A percentile compares a stretch with the other conserved stretches of the same genome.
These are phyloP conservation scores for Chelonia mydas DNA, from an alignment of 2,797 vertebrate genomes.

Conservation along the genomic window DNA sequence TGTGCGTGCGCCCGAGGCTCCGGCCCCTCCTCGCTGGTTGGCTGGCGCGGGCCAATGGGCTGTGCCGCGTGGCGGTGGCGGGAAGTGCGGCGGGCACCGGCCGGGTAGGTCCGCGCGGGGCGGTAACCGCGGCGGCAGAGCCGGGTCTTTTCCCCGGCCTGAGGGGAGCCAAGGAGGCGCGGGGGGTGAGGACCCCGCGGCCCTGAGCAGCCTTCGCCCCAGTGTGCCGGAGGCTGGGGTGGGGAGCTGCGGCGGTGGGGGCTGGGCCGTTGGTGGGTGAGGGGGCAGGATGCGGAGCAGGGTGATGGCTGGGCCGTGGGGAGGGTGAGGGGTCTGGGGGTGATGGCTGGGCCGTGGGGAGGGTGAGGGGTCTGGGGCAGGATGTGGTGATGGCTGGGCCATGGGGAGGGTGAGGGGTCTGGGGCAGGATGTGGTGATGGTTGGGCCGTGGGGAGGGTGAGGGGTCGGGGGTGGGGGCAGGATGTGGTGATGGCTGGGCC, in stretches of 20 bases:
- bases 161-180: background rate
- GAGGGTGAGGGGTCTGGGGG: background rate
- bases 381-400: background rate
- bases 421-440: background rate
- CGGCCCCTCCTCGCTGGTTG: background rate
- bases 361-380: no score
- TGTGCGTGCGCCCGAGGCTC: no score
- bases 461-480: background rate
- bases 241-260: background rate
- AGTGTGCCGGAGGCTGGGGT: background rate
- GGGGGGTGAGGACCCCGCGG: background rate
- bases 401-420: background rate
- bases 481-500: background rate
- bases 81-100: background rate
- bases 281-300: background rate
- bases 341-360: background rate
- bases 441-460: background rate
- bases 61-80: background rate
- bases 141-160: accelerated
- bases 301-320: background rate
- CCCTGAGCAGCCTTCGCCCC: no score
- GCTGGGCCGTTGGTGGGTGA: background rate
- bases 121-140: background rate
- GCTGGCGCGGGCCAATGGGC: background rate
- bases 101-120: no score